Base-by-base conservation (phyloP, 1,140 invertebrate species). In the Drosophila nikananu region DNA sequence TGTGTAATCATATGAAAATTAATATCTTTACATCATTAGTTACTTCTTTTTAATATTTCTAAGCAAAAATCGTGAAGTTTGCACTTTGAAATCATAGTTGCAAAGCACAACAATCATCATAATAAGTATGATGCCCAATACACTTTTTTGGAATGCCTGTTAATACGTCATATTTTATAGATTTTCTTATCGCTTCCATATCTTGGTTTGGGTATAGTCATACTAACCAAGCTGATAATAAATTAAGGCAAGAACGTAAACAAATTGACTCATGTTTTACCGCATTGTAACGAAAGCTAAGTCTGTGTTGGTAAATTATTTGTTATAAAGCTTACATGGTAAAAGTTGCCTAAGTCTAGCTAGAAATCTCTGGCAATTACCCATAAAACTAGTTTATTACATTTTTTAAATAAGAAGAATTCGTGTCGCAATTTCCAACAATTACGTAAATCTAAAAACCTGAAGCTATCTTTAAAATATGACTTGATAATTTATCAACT, bases 281-380 rank as follows among this genome's bases (percentile, higher is more conserved):
- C 32, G 65, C 61, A 67, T 21, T 67, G 9, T 37, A 61, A 66
- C 61, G 23, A 64, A 2, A n/a, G 17, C 5, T 51, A 3, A 19
- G n/a, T 2, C 10, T n/a, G 19, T 52, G 6, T 54, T 21, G 1
- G 12, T 4, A 2, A 9, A 54, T 15, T 21, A 37, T 54, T 5
- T 21, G 5, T 1, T 32, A 21, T 1, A 17, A 49, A 17, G 15
- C 8, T 51, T 19, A 12, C 5, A 51, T n/a, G 17, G 25, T 51
- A 9, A 48, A 21, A 19, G 44, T 46, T 23, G 23, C 12, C 4
- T 23, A 19, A 46, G 12, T 21, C 0, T 9, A 32, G 30, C 30
- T 32, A 32, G 27, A 30, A 27, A 30, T 9, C 30, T 19, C 17
- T n/a, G n/a, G 8, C 8, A n/a, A 42, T 42, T 42, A 42, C 41